phyloP scores from a whole-genome alignment of 1,140 invertebrate genomes.

The Araneus ventricosus region DNA sequence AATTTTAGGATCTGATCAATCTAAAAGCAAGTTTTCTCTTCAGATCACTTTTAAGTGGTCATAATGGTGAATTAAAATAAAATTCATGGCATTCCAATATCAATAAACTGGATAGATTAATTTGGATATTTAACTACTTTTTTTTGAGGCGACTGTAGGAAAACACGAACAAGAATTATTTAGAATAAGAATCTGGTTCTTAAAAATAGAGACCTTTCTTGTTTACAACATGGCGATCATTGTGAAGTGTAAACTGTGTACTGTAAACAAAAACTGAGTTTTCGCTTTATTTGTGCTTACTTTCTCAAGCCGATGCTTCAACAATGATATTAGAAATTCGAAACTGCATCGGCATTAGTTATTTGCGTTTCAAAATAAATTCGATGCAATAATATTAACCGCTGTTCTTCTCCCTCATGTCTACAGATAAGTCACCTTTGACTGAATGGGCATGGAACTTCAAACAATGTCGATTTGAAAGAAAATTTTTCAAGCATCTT shows the following conservation, averaged over 20 bases:
- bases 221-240: slow-evolving; percentile 70
- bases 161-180: background rate
- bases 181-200: slow-evolving; percentile 14
- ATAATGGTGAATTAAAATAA: too few relatives aligned
- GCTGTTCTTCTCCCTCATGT: slow-evolving; percentile 62
- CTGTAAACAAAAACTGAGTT: slow-evolving; percentile 40
- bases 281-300: background rate
- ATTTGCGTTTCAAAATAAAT: background rate
- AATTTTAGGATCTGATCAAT: too few relatives aligned
- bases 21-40: too few relatives aligned
- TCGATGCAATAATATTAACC: slow-evolving; percentile 32
- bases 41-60: too few relatives aligned
- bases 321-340: slow-evolving; percentile 27
- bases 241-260: background rate
- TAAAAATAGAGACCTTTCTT: background rate
- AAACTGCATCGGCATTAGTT: background rate
- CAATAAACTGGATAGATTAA: too few relatives aligned
- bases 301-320: background rate
- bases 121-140: background rate
- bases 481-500: slow-evolving; percentile 26
- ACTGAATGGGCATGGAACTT: slow-evolving; percentile 73
- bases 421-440: slow-evolving; percentile 62
- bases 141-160: background rate
- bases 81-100: too few relatives aligned
- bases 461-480: slow-evolving; percentile 38